phyloP scores from a whole-genome alignment of 2,797 vertebrate genomes.

The Parauchenoglanis punctatus region DNA sequence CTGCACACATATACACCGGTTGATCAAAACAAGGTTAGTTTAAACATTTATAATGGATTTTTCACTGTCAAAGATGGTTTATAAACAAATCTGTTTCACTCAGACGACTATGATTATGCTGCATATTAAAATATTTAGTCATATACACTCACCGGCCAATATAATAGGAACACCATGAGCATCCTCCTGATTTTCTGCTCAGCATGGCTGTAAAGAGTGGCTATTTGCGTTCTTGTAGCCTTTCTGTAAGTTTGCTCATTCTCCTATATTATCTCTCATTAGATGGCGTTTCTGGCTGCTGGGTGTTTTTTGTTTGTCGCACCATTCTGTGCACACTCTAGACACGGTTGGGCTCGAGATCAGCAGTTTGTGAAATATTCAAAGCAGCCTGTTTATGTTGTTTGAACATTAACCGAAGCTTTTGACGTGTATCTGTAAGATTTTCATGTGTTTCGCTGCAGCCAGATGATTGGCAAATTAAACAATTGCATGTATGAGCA shows the following conservation, averaged over 20 bases:
- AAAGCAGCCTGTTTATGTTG: not conserved
- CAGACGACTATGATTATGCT: not conserved
- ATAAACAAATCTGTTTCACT: slow-evolving; percentile 51
- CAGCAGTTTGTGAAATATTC: not conserved
- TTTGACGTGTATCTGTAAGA: not conserved
- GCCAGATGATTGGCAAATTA: not conserved
- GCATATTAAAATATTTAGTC: not conserved
- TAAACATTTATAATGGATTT: slow-evolving; percentile 65
- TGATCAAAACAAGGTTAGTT: slow-evolving; percentile 64
- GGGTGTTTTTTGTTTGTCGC: not conserved
- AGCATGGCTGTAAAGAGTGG: not conserved
- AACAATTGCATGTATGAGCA: not conserved
- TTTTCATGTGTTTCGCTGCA: not conserved
- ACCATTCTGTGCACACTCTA: not conserved
- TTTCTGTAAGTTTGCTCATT: not conserved
- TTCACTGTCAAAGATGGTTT: slow-evolving; percentile 54
- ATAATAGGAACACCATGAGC: not conserved
- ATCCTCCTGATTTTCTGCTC: not conserved
- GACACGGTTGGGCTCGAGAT: not conserved
- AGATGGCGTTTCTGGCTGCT: not conserved
- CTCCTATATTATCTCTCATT: not conserved
- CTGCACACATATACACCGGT: slow-evolving; percentile 41
- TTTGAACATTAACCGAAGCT: not conserved
- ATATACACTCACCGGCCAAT: not conserved
- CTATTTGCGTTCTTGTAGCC: not conserved